Evolutionary conservation across 2,888 invertebrate genomes (phyloP).

Genomic region (Campopleginae sp.): DNA sequence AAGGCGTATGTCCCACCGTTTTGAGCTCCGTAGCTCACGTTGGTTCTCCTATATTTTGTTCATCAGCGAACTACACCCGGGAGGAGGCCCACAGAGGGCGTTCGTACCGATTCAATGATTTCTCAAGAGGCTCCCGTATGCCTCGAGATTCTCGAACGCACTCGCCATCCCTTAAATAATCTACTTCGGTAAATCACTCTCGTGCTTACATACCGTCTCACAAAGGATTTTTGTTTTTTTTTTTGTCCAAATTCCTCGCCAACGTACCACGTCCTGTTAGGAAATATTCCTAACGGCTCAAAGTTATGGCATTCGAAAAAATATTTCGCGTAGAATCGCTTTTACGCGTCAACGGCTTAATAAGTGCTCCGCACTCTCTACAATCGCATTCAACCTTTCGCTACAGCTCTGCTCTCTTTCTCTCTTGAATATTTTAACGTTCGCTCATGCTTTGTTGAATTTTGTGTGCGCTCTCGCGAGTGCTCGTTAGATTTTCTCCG

Average conservation of each 20-base stretch:
- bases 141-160: constrained; percentile 24
- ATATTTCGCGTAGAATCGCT: constrained; percentile 9
- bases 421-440: constrained; percentile 23
- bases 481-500: constrained; percentile 10
- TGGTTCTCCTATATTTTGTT: constrained; percentile 10
- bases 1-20: neutral
- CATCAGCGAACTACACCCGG: constrained; percentile 6
- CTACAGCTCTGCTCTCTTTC: neutral
- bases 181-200: constrained; percentile 22
- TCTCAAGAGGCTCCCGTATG: constrained; percentile 43
- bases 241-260: neutral
- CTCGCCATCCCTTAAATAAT: constrained; percentile 21
- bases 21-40: neutral
- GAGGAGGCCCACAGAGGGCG: constrained; percentile 40
- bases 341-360: constrained; percentile 8
- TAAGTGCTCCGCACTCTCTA: neutral
- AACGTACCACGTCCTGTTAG: neutral
- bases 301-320: constrained; percentile 8
- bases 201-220: constrained; percentile 20
- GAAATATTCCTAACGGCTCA: neutral
- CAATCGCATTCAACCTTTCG: constrained; percentile 5
- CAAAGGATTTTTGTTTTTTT: constrained; percentile 16
- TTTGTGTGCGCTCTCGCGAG: neutral
- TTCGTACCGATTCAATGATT: constrained; percentile 38
- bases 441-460: constrained; percentile 10